Evolutionary conservation across 53 echinoderm and acorn worm genomes (phyloP).

Genomic region (Crossaster papposus): DNA sequence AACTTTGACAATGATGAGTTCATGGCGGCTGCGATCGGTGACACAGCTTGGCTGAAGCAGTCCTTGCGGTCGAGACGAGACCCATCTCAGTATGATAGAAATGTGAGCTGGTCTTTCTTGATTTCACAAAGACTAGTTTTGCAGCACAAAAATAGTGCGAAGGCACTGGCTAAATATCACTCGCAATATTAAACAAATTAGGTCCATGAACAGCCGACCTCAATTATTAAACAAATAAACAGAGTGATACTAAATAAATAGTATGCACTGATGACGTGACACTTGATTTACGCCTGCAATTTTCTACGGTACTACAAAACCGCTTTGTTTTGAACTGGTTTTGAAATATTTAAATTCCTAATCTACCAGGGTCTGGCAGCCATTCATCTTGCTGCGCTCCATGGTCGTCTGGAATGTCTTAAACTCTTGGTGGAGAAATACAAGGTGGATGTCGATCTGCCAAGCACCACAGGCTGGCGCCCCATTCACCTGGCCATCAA

Average conservation of each 20-base stretch:
- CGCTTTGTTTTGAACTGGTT: not conserved
- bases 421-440: conserved; percentile 87
- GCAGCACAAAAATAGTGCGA: no score
- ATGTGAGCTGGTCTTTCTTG: conserved; percentile 63
- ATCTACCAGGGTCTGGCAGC: conserved; percentile 86
- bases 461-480: conserved; percentile 96
- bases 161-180: not conserved
- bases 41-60: conserved; percentile 98
- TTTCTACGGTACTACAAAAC: no score
- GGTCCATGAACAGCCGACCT: no score
- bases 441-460: conserved; percentile 83
- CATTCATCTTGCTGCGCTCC: conserved; percentile 86
- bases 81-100: conserved; percentile 85
- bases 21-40: conserved; percentile 99
- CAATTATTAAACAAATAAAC: no score
- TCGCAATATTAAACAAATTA: not conserved
- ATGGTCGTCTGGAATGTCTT: conserved; percentile 86
- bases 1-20: conserved; percentile 85
- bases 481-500: conserved; percentile 93
- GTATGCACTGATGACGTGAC: no score
- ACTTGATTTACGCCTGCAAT: no score
- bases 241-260: no score
- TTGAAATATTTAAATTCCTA: not conserved
- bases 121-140: no score
- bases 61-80: conserved; percentile 82